Evolutionary conservation across 1,140 invertebrate species (phyloP).

Genomic region (Drosophila mojavensis): DNA sequence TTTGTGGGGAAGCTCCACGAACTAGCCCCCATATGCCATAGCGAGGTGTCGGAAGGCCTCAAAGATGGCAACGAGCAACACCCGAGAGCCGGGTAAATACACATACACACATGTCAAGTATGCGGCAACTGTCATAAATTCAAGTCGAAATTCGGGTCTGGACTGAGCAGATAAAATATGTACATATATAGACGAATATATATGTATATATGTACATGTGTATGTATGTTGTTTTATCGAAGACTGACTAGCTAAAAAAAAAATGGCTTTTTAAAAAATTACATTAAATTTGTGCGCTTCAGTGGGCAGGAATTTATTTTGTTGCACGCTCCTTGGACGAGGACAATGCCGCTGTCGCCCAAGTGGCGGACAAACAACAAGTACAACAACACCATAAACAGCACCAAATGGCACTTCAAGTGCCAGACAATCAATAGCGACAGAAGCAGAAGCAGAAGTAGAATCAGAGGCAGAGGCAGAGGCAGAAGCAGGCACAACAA

Average conservation of each 20-base stretch:
- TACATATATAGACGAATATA: constrained; percentile 15
- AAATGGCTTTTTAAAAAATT: constrained; percentile 80
- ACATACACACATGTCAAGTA: constrained; percentile 37
- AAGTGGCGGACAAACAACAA: constrained; percentile 60
- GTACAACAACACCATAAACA: constrained; percentile 32
- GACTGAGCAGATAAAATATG: constrained; percentile 63
- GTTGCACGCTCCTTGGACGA: constrained; percentile 63
- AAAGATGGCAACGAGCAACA: constrained; percentile 9
- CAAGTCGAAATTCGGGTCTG: constrained; percentile 68
- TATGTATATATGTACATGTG: constrained; percentile 17
- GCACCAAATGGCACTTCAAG: constrained; percentile 52
- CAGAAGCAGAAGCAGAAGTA: constrained; percentile 28
- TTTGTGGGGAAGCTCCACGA: constrained; percentile 40
- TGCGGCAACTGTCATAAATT: constrained; percentile 76
- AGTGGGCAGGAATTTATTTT: constrained; percentile 77
- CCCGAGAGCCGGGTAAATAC: neutral
- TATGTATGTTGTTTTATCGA: constrained; percentile 28
- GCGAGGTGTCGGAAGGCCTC: constrained; percentile 34
- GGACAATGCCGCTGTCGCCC: constrained; percentile 62
- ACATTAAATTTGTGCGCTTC: constrained; percentile 78
- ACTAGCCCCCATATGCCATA: too few relatives aligned
- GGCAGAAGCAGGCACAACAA: constrained; percentile 65
- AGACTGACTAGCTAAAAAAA: constrained; percentile 32
- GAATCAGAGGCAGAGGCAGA: neutral
- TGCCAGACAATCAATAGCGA: constrained; percentile 72